Base-by-base conservation (phyloP, 1,140 invertebrate species). In the Patella vulgata region DNA sequence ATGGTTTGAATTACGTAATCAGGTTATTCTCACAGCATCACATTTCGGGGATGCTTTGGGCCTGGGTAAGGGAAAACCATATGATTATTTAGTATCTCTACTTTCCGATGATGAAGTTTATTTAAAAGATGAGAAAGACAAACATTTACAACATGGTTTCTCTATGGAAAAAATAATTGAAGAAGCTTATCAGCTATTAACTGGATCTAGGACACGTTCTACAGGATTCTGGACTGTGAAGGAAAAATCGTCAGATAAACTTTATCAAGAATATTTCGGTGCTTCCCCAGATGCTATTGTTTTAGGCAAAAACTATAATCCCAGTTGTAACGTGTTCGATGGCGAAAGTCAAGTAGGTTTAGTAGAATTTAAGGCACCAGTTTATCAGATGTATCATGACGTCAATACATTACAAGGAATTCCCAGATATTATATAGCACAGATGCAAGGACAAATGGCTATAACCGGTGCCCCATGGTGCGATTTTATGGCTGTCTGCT, bases 381-480 rank as follows among this genome's bases (percentile, higher is more conserved):
- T 70, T 0, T 63, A 73, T 55, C 64, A 59, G 21, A 62, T 75
- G 52, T 78, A 77, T 39, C 47, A 19, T 21, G 65, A 53, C 4
- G 44, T 27, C 23, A 19, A 47, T 27, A 19, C 40, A 9, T 39
- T 23, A 9, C 39, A 54, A 23, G 68, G 64, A 21, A 74, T 79
- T 40, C 75, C 77, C 14, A 60, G 71, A n/a, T 61, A 66, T 19
- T 74, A 79, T 53, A 75, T 79, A 71, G 68, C 68, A n/a, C 77
- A 79, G 55, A 74, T 79, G 1, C 77, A 79, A 43, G 77, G 75
- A 46, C 77, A 79, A 54, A 74, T 79, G 73, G 73, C 70, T 9
- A 50, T 79, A 1, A 65, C 66, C 51, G 65, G 69, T 50, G 36
- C 67, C 8, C 62, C 59, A 23, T 79, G 75, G 75, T 79, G 77